Conservation (phyloP, 1,140 invertebrate genomes). For the Phocides pigmalion region DNA sequence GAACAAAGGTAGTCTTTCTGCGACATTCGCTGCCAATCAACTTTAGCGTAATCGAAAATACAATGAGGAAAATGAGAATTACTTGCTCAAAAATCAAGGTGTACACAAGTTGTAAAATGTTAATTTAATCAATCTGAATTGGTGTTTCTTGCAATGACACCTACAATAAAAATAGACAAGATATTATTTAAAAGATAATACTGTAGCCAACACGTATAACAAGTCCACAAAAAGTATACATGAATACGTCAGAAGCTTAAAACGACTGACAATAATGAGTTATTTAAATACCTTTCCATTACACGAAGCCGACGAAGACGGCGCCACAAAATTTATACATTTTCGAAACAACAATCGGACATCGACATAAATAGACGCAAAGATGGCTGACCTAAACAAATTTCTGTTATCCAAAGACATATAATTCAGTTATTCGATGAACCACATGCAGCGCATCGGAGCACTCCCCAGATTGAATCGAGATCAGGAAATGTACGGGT, state of each 20-base stretch:
- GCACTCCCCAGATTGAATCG: conserved; percentile 67
- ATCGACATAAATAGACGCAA: conserved; percentile 47
- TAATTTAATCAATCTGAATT: no score
- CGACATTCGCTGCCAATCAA: no score
- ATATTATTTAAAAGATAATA: no score
- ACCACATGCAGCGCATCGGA: conserved; percentile 68
- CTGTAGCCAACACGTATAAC: no score
- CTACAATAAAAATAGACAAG: no score
- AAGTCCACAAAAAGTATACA: no score
- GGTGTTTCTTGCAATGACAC: no score
- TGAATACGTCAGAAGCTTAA: conserved; percentile 34
- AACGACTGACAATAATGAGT: conserved; percentile 25
- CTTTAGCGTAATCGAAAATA: no score
- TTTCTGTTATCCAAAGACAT: conserved; percentile 36
- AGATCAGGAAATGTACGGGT: conserved; percentile 64
- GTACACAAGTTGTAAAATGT: no score
- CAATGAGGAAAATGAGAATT: no score
- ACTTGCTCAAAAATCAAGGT: no score
- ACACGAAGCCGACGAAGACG: conserved; percentile 11
- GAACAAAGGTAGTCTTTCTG: no score
- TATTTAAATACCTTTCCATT: conserved; percentile 33
- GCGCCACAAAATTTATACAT: conserved; percentile 36
- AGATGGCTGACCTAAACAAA: conserved; percentile 24
- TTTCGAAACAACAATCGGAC: conserved; percentile 39
- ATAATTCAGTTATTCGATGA: conserved; percentile 77